These are phyloP conservation scores for Lamellibrachia columna DNA, from an alignment of 2,888 invertebrate genomes.

Conservation along the genomic window DNA sequence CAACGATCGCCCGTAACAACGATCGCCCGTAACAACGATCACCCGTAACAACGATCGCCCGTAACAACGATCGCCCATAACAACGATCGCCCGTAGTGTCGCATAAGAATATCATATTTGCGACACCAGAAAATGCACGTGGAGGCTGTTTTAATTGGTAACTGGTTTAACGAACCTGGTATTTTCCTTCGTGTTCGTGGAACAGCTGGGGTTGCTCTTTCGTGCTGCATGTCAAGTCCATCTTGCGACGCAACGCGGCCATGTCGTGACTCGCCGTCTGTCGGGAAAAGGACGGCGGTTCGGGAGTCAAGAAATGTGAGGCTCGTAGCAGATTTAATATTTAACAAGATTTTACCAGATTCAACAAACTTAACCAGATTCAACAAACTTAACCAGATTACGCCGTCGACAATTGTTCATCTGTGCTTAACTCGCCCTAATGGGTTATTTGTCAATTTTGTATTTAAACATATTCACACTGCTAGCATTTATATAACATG, in stretches of 20 bases:
- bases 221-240: constrained; percentile 38
- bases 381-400: too few relatives aligned
- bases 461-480: too few relatives aligned
- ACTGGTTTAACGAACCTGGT: constrained; percentile 29
- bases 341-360: neutral
- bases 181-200: constrained; percentile 61
- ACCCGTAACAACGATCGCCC: too few relatives aligned
- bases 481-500: too few relatives aligned
- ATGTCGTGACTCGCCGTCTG: constrained; percentile 55
- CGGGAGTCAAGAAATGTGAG: neutral
- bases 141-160: too few relatives aligned
- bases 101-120: neutral
- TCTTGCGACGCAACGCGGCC: constrained; percentile 53
- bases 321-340: neutral
- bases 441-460: too few relatives aligned
- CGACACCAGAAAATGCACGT: neutral
- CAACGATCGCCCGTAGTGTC: too few relatives aligned
- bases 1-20: too few relatives aligned
- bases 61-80: too few relatives aligned
- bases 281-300: neutral
- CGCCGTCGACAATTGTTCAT: too few relatives aligned
- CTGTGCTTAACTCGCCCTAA: too few relatives aligned
- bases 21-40: too few relatives aligned
- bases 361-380: neutral
- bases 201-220: constrained; percentile 47